Base-by-base conservation (phyloP, 2,888 invertebrate genomes). In the Hofmannophila pseudospretella region DNA sequence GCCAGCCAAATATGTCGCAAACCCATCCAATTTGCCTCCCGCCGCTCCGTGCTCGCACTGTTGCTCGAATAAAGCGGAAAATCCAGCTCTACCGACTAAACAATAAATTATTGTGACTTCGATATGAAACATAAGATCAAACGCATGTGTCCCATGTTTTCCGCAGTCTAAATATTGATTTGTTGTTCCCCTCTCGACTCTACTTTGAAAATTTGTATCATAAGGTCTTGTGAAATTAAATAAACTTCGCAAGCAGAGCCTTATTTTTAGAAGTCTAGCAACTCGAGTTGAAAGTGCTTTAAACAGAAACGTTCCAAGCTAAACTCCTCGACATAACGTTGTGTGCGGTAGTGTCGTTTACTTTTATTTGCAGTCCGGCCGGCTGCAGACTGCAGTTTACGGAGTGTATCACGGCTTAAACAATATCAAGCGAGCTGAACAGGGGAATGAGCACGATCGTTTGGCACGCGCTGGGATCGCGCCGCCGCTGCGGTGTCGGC, bases 11-110 rank as follows among this genome's bases (percentile, higher is more conserved):
- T 82, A 78, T 79, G 78, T 81, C 79, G 75, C 81, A 81, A 79
- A 82, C 75, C 73, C 62, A 74, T 80, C 81, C 80, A 84, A 82
- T 82, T 84, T 80, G 73, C 77, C 73, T 78, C 65, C 71, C 70
- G 70, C 70, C 68, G 71, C 62, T 68, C 32, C 4, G 12, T 19
- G 11, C 26, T 14, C 31, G 14, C 66, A 65, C 73, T 70, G 68
- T 70, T 71, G 69, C 72, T 75, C 62, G 74, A 73, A 74, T 78
- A 80, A 80, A 75, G 74, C 77, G 70, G 75, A 71, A 82, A 82
- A 81, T 80, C 74, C 79, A 67, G 61, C 71, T 65, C 65, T 60
- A 56, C 49, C 67, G 58, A 62, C 65, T 58, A 65, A 67, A 66
- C 70, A 77, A 82, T 77, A 79, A 72, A 77, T 81, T 76, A 74